Evolutionary conservation across 2,888 invertebrate species (phyloP), one percentile per base, ranked within the genome.

Genomic region (Sarcophaga rosellei): DNA sequence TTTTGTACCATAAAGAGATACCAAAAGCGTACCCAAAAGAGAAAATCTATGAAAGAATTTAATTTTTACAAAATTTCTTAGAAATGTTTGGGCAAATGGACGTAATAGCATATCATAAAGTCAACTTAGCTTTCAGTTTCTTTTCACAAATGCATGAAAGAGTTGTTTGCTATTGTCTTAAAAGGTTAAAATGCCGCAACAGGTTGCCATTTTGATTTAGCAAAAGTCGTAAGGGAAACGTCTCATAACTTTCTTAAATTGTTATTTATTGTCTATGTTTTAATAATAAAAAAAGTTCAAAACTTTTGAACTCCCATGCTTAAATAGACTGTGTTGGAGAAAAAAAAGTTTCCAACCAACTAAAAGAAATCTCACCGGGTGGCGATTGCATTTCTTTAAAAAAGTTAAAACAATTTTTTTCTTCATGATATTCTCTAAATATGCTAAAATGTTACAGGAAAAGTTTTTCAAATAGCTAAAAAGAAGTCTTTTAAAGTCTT

Each of bases 281-380:
- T 17, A n/a, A 6, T 44, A 53, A 62, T 57, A 3, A n/a, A 25
- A 47, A 10, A 20, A 68, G 21, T 15, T 35, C 10, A 45, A 75
- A 85, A 84, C 20, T 77, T 86, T 81, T 69, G 45, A 70, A 25
- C 45, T 47, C 21, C n/a, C 69, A 82, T 76, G 84, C 73, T 87
- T 12, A 35, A 66, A 84, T 70, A 53, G 4, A 53, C 53, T 17
- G 35, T 35, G 35, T 10, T 35, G 5, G 35, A 10, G 15, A 12
- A 17, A 17, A 53, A 15, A 47, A 35, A 35, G 35, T 35, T 35
- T 35, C 35, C 35, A 2, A 35, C 35, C 35, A 35, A 35, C 35
- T 35, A 35, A 35, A 2, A 1, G 8, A 35, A 35, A 35, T 35
- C 35, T 53, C 4, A 53, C 17, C 17, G 12, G 17, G 53, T 15